Evolutionary conservation across 2,888 invertebrate species (phyloP).

Genomic region (Nebria salina): DNA sequence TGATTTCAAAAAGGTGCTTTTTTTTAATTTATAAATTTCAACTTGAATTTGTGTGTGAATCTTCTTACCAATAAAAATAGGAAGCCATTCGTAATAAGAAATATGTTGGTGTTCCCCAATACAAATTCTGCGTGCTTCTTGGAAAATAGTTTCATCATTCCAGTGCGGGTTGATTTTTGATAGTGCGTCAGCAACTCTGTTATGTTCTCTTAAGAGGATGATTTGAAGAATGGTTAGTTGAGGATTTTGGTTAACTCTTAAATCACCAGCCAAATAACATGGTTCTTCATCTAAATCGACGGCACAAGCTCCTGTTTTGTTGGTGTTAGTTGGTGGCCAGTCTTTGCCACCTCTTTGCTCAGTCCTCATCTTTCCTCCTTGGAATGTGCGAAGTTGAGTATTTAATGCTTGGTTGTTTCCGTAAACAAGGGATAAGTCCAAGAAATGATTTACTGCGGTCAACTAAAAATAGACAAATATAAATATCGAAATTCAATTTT

Average conservation of each 20-base stretch:
- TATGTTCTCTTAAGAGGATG: conserved; percentile 77
- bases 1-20: too few relatives aligned
- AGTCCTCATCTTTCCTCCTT: conserved; percentile 75
- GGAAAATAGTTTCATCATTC: conserved; percentile 77
- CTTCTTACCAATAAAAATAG: conserved; percentile 73
- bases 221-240: conserved; percentile 76
- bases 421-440: conserved; percentile 85
- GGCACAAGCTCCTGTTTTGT: conserved; percentile 75
- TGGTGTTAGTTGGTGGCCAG: conserved; percentile 77
- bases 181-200: conserved; percentile 72
- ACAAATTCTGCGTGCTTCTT: conserved; percentile 76
- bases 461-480: conserved; percentile 62
- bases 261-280: conserved; percentile 80
- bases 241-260: conserved; percentile 76
- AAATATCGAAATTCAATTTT: conserved; percentile 54
- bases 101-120: conserved; percentile 78
- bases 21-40: too few relatives aligned
- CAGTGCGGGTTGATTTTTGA: conserved; percentile 76
- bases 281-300: conserved; percentile 72
- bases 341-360: conserved; percentile 71
- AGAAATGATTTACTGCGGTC: conserved; percentile 74
- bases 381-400: conserved; percentile 71
- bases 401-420: conserved; percentile 77
- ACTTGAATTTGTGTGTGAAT: too few relatives aligned
- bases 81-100: conserved; percentile 81